Evolutionary conservation across 2,113 vertebrate species (phyloP).

Genomic region (human): DNA sequence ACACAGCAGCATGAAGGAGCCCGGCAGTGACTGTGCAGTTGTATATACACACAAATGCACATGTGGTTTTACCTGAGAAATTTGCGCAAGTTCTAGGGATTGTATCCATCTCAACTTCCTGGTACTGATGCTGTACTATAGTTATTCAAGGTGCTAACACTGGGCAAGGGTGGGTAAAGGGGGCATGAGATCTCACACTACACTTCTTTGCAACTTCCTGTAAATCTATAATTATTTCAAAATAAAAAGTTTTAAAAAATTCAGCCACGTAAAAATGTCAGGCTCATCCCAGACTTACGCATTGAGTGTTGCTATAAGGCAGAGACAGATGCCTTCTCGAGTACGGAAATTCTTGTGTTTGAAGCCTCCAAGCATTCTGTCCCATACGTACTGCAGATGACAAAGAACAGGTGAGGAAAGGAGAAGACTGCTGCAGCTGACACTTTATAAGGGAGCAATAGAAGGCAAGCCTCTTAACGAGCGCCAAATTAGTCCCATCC

Average conservation of each 20-base stretch:
- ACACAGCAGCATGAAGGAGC: not conserved
- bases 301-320: constrained; percentile 95
- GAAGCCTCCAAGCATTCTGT: constrained; percentile 97
- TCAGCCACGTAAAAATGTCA: not conserved
- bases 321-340: constrained; percentile 98
- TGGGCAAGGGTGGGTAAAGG: fast-evolving
- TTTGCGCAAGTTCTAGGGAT: not conserved
- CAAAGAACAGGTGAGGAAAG: constrained; percentile 32
- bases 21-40: not conserved
- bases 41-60: not conserved
- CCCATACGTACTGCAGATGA: constrained; percentile 93
- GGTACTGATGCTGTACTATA: fast-evolving
- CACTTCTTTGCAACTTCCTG: not conserved
- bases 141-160: fast-evolving
- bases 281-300: constrained; percentile 85
- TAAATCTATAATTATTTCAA: not conserved
- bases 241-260: not conserved
- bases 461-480: not conserved
- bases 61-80: not conserved
- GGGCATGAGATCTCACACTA: fast-evolving
- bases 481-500: not conserved
- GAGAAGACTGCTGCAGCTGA: not conserved
- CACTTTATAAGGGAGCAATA: not conserved
- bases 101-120: not conserved
- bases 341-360: constrained; percentile 99